Evolutionary conservation across 2,113 vertebrate species (phyloP).

Genomic region (Apistogramma diplotaenia): DNA sequence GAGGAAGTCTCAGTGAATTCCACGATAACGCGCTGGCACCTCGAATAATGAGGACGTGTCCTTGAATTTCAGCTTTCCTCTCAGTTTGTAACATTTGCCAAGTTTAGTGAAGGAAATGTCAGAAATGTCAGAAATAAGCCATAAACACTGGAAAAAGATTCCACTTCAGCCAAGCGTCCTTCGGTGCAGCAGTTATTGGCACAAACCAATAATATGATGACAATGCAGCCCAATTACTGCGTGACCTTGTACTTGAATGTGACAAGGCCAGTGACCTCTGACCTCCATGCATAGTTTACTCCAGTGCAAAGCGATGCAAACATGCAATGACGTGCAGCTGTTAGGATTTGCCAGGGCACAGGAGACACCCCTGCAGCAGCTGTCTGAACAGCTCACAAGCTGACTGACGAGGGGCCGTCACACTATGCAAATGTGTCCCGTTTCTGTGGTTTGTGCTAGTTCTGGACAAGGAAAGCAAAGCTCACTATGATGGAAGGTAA

Average conservation of each 20-base stretch:
- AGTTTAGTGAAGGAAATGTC: background rate
- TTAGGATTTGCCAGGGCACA: background rate
- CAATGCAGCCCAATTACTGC: background rate
- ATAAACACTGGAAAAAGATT: background rate
- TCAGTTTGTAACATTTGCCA: background rate
- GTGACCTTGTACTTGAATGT: slow-evolving; percentile 21
- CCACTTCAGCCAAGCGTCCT: background rate
- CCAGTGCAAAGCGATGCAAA: slow-evolving; percentile 2
- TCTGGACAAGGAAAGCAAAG: background rate
- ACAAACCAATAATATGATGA: background rate
- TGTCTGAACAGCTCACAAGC: background rate
- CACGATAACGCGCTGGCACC: slow-evolving; percentile 21
- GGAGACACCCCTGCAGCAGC: slow-evolving; percentile 23
- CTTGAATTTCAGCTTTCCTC: slow-evolving; percentile 45
- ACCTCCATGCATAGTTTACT: slow-evolving; percentile 17
- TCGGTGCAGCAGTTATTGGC: background rate
- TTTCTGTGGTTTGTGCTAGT: background rate
- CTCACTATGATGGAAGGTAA: slow-evolving; percentile 1
- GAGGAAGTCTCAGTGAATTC: slow-evolving; percentile 45
- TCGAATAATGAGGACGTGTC: slow-evolving; percentile 31
- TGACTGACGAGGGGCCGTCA: slow-evolving; percentile 36
- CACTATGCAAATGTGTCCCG: slow-evolving; percentile 1
- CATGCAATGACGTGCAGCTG: slow-evolving; percentile 18
- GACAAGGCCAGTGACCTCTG: slow-evolving; percentile 36
- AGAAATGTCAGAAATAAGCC: background rate